Percentiles rank a stretch among this genome's conserved stretches.
Evolutionary conservation across 2,888 invertebrate genomes (phyloP).

Genomic region (Xestoiulus laeticollis): DNA sequence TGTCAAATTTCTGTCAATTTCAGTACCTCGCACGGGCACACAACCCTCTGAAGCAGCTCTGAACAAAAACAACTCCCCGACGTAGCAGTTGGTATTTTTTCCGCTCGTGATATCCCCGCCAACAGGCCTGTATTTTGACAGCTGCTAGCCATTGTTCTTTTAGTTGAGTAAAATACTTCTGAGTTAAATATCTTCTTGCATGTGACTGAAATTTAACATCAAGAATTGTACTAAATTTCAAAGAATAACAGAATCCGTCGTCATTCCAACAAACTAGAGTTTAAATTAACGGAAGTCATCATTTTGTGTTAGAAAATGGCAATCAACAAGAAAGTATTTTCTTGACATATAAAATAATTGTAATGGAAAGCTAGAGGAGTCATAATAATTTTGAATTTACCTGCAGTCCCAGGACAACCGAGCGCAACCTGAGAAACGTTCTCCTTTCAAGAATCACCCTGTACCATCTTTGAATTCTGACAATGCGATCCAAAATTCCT

Average conservation of each 20-base stretch:
- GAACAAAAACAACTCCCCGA: conserved; percentile 72
- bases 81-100: conserved; percentile 75
- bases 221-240: too few relatives aligned
- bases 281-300: not conserved
- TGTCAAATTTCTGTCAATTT: not conserved
- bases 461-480: conserved; percentile 91
- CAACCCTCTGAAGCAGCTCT: conserved; percentile 77
- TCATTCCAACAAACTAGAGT: not conserved
- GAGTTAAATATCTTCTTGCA: conserved; percentile 74
- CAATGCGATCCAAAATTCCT: conserved; percentile 91
- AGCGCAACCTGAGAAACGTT: conserved; percentile 77
- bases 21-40: conserved; percentile 67
- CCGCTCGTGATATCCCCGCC: conserved; percentile 76
- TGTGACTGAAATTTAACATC: conserved; percentile 63
- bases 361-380: too few relatives aligned
- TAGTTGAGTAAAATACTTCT: conserved; percentile 66
- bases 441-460: conserved; percentile 80
- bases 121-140: conserved; percentile 79
- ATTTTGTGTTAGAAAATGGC: not conserved
- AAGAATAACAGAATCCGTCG: too few relatives aligned
- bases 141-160: conserved; percentile 65
- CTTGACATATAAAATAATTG: conserved; percentile 64
- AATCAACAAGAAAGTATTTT: not conserved
- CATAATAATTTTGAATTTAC: conserved; percentile 60
- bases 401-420: conserved; percentile 79